Evolutionary conservation across 2,113 vertebrate species (phyloP).

Genomic region (Haemorhous mexicanus): DNA sequence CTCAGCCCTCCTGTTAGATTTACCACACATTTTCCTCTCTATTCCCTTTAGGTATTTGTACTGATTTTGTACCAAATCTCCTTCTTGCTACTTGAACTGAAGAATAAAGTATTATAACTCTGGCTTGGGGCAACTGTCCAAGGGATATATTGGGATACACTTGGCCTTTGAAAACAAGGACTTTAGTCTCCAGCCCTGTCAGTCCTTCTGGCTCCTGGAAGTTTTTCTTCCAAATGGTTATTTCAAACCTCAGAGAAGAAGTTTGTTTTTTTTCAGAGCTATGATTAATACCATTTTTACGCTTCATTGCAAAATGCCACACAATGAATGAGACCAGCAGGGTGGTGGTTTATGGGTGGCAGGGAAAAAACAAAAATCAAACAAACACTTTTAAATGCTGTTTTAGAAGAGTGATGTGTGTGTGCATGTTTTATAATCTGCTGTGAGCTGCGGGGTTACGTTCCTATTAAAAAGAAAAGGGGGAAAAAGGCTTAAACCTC

Average conservation of each 20-base stretch:
- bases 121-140: conserved; percentile 39
- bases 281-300: conserved; percentile 62
- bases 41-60: neutral
- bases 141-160: conserved; percentile 56
- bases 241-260: conserved; percentile 53
- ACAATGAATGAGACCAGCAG: conserved; percentile 59
- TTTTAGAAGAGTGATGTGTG: conserved; percentile 23
- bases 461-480: neutral
- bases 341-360: conserved; percentile 11
- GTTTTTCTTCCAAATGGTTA: conserved; percentile 58
- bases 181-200: conserved; percentile 44
- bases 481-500: neutral
- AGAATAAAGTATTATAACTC: conserved; percentile 55
- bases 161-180: conserved; percentile 58
- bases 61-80: conserved; percentile 46
- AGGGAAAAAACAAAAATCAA: neutral
- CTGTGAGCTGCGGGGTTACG: neutral
- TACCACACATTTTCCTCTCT: neutral
- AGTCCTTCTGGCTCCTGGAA: conserved; percentile 57
- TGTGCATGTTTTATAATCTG: neutral
- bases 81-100: conserved; percentile 30
- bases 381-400: neutral
- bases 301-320: conserved; percentile 34
- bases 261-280: conserved; percentile 46
- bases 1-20: neutral